These are phyloP conservation scores for Vombatus ursinus DNA, from an alignment of 2,113 vertebrate species.

Conservation along the genomic window DNA sequence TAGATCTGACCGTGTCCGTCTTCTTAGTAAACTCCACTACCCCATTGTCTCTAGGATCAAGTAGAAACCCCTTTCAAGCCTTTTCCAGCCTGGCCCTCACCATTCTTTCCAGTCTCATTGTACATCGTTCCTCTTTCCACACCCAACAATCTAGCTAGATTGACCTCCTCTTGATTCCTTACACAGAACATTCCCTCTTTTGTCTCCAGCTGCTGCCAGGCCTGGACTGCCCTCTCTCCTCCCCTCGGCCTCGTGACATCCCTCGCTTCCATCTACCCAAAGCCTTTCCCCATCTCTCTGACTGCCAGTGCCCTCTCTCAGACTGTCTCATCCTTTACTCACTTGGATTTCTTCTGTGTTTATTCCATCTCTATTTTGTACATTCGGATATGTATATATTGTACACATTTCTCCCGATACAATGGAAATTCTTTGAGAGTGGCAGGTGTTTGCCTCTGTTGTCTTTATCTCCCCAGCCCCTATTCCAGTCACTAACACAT, in stretches of 20 bases:
- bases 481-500: background rate
- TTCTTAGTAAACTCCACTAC: background rate
- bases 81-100: background rate
- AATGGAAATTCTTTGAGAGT: background rate
- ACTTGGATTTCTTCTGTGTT: background rate
- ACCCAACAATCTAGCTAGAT: background rate
- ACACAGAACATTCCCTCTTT: too few species aligned
- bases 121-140: background rate
- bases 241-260: background rate
- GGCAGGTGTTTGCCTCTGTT: too few species aligned
- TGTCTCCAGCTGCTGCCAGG: background rate
- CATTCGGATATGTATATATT: background rate
- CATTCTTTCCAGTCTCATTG: background rate
- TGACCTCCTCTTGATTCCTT: background rate
- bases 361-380: background rate
- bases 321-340: background rate
- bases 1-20: background rate
- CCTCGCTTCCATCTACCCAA: background rate
- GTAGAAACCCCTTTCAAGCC: too few species aligned
- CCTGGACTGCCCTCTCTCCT: too few species aligned
- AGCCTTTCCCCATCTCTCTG: background rate
- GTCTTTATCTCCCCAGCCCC: background rate
- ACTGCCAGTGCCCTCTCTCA: background rate
- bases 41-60: too few species aligned
- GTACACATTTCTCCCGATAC: background rate